Evolutionary conservation across 2,113 vertebrate species (phyloP).

Genomic region (Prionailurus viverrinus): DNA sequence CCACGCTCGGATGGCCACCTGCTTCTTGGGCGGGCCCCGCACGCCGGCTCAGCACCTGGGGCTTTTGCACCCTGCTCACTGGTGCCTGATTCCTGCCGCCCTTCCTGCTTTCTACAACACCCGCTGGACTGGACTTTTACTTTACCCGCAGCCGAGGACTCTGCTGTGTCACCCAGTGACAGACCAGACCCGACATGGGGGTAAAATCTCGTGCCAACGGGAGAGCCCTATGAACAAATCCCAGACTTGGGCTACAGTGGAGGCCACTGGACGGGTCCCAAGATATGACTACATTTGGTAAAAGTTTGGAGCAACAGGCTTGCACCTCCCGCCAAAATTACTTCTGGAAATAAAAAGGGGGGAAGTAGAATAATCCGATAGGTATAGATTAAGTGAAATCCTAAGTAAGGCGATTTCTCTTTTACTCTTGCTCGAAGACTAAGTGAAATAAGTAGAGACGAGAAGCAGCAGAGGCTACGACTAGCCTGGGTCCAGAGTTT

Average conservation of each 20-base stretch:
- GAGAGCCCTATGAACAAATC: background rate
- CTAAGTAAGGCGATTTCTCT: background rate
- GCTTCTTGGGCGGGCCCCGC: rapidly evolving
- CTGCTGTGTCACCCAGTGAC: background rate
- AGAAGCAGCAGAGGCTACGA: background rate
- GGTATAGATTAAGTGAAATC: background rate
- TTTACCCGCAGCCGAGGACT: background rate
- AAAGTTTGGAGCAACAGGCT: background rate
- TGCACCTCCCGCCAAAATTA: background rate
- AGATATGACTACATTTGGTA: background rate
- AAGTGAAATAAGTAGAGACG: background rate
- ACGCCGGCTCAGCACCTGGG: background rate
- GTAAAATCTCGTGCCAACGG: too few relatives aligned
- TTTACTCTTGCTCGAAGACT: background rate
- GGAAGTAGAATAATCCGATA: background rate
- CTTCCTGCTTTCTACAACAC: background rate
- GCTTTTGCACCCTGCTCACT: background rate
- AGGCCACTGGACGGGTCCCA: background rate
- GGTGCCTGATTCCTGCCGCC: rapidly evolving
- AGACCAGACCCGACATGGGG: background rate
- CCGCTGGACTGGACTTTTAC: background rate
- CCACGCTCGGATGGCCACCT: background rate
- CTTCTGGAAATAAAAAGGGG: background rate
- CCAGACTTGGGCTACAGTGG: background rate
- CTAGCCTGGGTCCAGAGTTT: background rate